Evolutionary conservation across 2,113 vertebrate species (phyloP), one percentile per base, ranked within the genome.

Genomic region (Sinocyclocheilus rhinocerous): DNA sequence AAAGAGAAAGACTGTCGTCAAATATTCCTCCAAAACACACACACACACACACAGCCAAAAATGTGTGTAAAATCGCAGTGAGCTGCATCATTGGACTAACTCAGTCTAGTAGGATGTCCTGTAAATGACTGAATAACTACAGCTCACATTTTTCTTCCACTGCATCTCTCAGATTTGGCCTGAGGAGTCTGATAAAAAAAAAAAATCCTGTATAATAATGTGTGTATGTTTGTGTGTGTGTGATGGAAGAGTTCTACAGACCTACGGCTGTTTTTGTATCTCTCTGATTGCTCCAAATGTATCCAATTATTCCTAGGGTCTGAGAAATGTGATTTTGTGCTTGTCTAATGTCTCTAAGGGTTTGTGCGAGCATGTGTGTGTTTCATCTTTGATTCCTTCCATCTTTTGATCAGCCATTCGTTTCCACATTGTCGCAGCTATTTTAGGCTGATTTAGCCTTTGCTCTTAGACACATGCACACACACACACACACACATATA

Each of bases 281-380:
- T 52, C 48, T 63, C 22, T 85, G 50, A 85, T 85, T 81, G 84
- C 84, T 59, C 50, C 67, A 80, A 85, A 73, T 80, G 59, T 85
- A 42, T n/a, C 18, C 45, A 20, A 73, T 80, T 83, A 83, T 72
- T 83, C 67, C 77, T 73, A 4, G 22, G 67, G 76, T 16, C 45
- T 67, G 42, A 79, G 39, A 85, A 67, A 72, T 81, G 77, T 50
- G 36, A 75, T 52, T 86, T 69, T 55, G 76, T 85, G 57, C 45
- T 2, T 65, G 24, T 76, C 73, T 69, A 7, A 9, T 20, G 63
- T 82, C 80, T 82, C 80, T 29, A 24, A 69, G 24, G 80, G 59
- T 67, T 63, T 45, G 57, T 63, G n/a, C 2, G 26, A 57, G 50
- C 8, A 12, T 33, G 13, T 10, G 59, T 52, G 39, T 29, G 42